Evolutionary conservation across 1,140 invertebrate species (phyloP).

Genomic region (Drosophila mayri): DNA sequence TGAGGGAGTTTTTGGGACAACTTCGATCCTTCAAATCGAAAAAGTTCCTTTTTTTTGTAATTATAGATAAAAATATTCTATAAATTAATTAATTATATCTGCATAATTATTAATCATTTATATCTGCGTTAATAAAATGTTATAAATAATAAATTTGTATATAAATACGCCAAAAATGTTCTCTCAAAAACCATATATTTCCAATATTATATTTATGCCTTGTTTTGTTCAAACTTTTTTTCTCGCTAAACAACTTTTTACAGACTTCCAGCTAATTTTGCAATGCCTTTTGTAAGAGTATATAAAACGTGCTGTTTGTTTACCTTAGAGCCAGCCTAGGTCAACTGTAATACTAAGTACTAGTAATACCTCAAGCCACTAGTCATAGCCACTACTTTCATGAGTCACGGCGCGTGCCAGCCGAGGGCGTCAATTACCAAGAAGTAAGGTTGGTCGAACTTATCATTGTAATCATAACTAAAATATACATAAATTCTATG

Average conservation of each 20-base stretch:
- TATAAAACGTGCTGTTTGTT: conserved; percentile 31
- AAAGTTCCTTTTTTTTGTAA: too few species aligned
- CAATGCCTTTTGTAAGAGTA: neutral
- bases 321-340: conserved; percentile 13
- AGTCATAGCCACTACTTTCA: conserved; percentile 11
- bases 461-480: conserved; percentile 7
- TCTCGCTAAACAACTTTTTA: neutral
- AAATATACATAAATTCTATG: neutral
- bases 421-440: conserved; percentile 15
- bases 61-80: too few species aligned
- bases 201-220: neutral
- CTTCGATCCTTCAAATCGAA: too few species aligned
- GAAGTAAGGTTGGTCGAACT: conserved; percentile 13
- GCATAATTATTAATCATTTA: too few species aligned
- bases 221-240: too few species aligned
- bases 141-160: too few species aligned
- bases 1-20: too few species aligned
- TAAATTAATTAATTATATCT: too few species aligned
- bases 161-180: too few species aligned
- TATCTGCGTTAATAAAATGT: too few species aligned
- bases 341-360: conserved; percentile 9
- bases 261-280: neutral
- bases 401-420: conserved; percentile 37
- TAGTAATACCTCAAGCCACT: neutral
- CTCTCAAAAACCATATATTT: neutral